Evolutionary conservation across 2,888 invertebrate genomes (phyloP).

Genomic region (Rhaphigaster nebulosa): DNA sequence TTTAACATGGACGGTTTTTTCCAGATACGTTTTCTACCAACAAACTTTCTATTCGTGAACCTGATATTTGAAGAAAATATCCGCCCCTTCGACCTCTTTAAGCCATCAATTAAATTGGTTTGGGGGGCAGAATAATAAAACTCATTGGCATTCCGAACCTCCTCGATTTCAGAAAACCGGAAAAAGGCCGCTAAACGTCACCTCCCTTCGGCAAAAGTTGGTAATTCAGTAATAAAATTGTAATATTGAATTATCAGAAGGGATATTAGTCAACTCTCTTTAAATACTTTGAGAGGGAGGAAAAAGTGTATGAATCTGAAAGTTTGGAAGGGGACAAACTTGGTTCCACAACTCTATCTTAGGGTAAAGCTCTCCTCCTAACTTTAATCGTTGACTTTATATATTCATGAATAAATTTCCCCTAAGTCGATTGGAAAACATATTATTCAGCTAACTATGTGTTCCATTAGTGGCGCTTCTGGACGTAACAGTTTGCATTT

Average conservation of each 20-base stretch:
- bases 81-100: neutral
- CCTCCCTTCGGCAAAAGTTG: neutral
- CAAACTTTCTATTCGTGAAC: neutral
- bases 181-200: neutral
- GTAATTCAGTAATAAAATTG: constrained; percentile 32
- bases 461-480: neutral
- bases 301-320: constrained; percentile 27
- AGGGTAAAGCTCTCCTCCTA: constrained; percentile 22
- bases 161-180: neutral
- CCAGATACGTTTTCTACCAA: too few species aligned
- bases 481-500: neutral
- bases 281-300: constrained; percentile 4
- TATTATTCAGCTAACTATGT: constrained; percentile 17
- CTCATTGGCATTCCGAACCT: neutral
- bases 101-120: neutral
- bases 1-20: too few species aligned
- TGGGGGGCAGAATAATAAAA: neutral
- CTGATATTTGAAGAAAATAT: neutral
- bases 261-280: constrained; percentile 20
- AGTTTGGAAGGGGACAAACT: constrained; percentile 2
- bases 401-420: constrained; percentile 43
- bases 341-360: neutral
- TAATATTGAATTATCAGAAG: constrained; percentile 31
- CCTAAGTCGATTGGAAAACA: constrained; percentile 10
- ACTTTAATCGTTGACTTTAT: constrained; percentile 31